Percentiles rank a stretch among this genome's conserved stretches.
These are phyloP conservation scores for Protobothrops mucrosquamatus DNA, from an alignment of 2,113 vertebrate genomes.

Conservation along the genomic window DNA sequence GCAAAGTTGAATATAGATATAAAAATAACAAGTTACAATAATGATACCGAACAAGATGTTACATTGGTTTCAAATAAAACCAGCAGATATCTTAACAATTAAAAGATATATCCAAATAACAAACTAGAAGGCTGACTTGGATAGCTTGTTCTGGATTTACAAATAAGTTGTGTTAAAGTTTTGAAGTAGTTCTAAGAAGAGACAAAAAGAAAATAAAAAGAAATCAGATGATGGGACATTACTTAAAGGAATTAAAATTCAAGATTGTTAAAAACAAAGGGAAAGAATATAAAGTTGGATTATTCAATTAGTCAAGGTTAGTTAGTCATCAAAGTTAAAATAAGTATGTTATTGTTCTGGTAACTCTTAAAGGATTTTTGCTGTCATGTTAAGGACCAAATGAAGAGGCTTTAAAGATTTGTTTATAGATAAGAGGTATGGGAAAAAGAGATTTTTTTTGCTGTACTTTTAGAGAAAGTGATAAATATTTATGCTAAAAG, in stretches of 20 bases:
- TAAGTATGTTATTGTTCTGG: not conserved
- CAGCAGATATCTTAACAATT: not conserved
- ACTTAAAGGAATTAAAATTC: not conserved
- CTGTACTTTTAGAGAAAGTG: not conserved
- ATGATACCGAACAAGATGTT: not conserved
- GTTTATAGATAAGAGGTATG: too few species aligned
- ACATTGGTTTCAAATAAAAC: not conserved
- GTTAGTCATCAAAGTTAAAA: not conserved
- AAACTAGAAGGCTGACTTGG: not conserved
- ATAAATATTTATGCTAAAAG: not conserved
- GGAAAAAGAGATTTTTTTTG: too few species aligned
- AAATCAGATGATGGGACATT: not conserved
- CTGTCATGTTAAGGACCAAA: not conserved
- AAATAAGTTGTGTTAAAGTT: not conserved
- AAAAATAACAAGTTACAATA: not conserved
- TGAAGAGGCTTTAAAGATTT: too few species aligned
- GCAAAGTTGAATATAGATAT: not conserved
- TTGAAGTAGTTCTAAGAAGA: not conserved
- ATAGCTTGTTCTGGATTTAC: not conserved
- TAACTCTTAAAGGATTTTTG: not conserved
- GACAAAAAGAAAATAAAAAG: not conserved
- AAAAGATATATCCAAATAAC: not conserved
- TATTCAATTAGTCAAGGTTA: not conserved
- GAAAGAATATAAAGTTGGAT: not conserved
- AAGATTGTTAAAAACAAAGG: not conserved